Conservation (phyloP, 2,797 vertebrate genomes). For the Macropodus opercularis region DNA sequence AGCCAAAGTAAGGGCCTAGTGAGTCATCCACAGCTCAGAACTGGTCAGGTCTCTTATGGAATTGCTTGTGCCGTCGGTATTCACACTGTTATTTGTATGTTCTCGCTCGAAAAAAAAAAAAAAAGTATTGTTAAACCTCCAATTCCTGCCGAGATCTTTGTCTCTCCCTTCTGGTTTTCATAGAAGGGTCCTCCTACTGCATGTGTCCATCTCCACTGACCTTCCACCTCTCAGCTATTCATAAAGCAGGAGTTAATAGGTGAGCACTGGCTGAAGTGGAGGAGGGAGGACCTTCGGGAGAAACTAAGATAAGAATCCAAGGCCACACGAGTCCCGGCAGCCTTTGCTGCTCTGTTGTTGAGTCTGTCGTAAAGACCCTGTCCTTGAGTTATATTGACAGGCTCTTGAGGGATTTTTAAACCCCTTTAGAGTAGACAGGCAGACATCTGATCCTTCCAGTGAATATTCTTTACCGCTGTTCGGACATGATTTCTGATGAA, state of each 20-base stretch:
- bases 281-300: slow-evolving; percentile 33
- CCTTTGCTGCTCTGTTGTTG: slow-evolving; percentile 39
- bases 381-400: slow-evolving; percentile 63
- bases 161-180: slow-evolving; percentile 32
- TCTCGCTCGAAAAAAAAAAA: background rate
- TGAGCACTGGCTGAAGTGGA: slow-evolving; percentile 27
- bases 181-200: slow-evolving; percentile 40
- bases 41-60: slow-evolving; percentile 34
- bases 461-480: slow-evolving; percentile 32
- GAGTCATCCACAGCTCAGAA: slow-evolving; percentile 69
- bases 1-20: slow-evolving; percentile 57
- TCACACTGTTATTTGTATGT: background rate
- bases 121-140: slow-evolving; percentile 11
- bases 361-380: slow-evolving; percentile 56
- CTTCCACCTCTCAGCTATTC: slow-evolving; percentile 55
- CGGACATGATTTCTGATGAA: slow-evolving; percentile 20
- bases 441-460: slow-evolving; percentile 29
- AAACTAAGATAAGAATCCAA: slow-evolving; percentile 63
- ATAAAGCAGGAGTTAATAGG: slow-evolving; percentile 48
- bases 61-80: background rate
- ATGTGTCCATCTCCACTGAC: slow-evolving; percentile 55
- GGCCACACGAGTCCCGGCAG: slow-evolving; percentile 63
- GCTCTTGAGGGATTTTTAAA: slow-evolving; percentile 47
- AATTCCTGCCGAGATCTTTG: slow-evolving; percentile 19
- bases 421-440: slow-evolving; percentile 34